phyloP scores from a whole-genome alignment of 1,140 invertebrate species.

The Rhysida immarginata region DNA sequence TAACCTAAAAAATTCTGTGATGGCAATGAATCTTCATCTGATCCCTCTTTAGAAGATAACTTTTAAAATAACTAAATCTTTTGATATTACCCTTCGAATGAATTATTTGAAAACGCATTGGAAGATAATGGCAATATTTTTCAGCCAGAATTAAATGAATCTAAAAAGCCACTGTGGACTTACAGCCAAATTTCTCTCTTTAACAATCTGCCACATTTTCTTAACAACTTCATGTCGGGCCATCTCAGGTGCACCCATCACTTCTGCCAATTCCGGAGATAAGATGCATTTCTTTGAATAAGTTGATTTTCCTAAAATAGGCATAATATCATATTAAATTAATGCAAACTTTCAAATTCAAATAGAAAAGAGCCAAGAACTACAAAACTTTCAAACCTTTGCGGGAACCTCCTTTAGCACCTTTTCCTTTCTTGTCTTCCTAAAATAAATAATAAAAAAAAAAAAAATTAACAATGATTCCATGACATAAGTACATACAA shows the following conservation, averaged over 20 bases:
- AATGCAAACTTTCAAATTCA: constrained; percentile 11
- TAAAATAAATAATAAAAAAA: too few species aligned
- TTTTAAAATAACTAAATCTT: not conserved
- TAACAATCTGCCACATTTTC: constrained; percentile 80
- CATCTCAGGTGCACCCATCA: constrained; percentile 71
- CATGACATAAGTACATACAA: too few species aligned
- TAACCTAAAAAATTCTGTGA: too few species aligned
- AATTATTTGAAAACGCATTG: not conserved
- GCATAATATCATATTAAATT: constrained; percentile 12
- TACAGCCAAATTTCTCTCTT: constrained; percentile 73
- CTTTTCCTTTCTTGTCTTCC: too few species aligned
- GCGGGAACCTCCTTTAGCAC: too few species aligned
- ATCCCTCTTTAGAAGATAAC: not conserved
- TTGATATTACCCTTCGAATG: not conserved
- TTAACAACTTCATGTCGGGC: constrained; percentile 84
- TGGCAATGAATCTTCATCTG: too few species aligned
- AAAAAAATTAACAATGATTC: too few species aligned
- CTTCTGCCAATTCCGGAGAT: constrained; percentile 65
- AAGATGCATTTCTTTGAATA: constrained; percentile 67
- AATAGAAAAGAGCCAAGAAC: not conserved
- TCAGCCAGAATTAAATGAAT: not conserved
- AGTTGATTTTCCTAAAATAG: constrained; percentile 38
- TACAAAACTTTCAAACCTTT: not conserved
- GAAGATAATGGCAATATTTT: not conserved
- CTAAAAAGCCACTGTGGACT: constrained; percentile 27